Conservation (phyloP, 64 coral and sea anemone genomes). For the Actinia equina region DNA sequence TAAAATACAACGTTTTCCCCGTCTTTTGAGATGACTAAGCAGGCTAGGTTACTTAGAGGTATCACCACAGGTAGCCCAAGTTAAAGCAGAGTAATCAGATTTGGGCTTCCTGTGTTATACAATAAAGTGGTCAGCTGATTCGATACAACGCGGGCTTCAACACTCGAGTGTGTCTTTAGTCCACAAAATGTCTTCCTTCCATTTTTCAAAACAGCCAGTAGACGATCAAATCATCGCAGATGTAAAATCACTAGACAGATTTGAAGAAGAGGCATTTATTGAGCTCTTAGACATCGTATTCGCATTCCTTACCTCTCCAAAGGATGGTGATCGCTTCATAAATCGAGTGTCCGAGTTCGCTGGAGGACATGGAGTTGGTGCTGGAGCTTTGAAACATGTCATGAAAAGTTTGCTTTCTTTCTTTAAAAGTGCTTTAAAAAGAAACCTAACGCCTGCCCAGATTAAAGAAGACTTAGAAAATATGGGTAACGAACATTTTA, state of each 20-base stretch:
- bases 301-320: constrained; percentile 80
- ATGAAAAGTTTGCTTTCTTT: constrained; percentile 89
- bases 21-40: neutral
- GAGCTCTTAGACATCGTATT: constrained; percentile 82
- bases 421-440: constrained; percentile 90
- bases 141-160: no score
- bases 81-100: no score
- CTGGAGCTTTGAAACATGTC: constrained; percentile 73
- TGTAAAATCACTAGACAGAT: constrained; percentile 82
- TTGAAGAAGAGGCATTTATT: constrained; percentile 77
- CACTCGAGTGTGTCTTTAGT: no score
- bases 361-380: constrained; percentile 64
- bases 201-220: constrained; percentile 68
- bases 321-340: constrained; percentile 75
- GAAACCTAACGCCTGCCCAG: constrained; percentile 83
- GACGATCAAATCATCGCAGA: constrained; percentile 88
- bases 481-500: constrained; percentile 64
- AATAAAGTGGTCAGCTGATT: no score
- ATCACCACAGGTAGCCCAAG: neutral
- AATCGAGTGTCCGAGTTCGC: constrained; percentile 74
- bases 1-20: neutral
- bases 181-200: constrained; percentile 35
- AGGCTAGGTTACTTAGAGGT: neutral
- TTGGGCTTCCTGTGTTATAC: no score
- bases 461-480: constrained; percentile 92